Evolutionary conservation across 2,888 invertebrate species (phyloP).

Genomic region (Agonopterix subpropinquella): DNA sequence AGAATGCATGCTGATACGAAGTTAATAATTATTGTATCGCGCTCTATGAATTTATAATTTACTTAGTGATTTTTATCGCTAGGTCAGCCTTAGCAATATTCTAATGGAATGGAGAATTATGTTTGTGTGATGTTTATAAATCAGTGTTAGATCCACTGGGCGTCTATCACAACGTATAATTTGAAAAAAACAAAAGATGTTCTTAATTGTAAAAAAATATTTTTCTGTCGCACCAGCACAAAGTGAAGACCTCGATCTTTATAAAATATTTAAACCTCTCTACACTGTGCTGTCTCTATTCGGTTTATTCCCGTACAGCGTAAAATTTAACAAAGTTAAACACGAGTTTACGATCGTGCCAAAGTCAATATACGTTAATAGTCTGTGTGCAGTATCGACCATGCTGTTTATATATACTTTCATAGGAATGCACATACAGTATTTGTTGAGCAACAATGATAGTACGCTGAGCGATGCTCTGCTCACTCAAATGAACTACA

Average conservation of each 20-base stretch:
- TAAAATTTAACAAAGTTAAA: conserved; percentile 18
- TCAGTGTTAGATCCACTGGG: too few species aligned
- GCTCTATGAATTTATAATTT: too few species aligned
- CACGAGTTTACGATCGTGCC: conserved; percentile 18
- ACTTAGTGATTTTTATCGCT: too few species aligned
- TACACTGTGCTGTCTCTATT: conserved; percentile 19
- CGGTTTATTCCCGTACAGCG: conserved; percentile 25
- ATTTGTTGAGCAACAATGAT: conserved; percentile 27
- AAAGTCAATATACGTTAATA: conserved; percentile 47
- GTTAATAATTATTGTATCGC: neutral
- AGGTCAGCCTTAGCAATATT: too few species aligned
- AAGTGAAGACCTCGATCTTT: conserved; percentile 10
- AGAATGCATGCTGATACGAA: neutral
- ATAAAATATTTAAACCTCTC: conserved; percentile 21
- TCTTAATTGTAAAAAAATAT: conserved; percentile 9
- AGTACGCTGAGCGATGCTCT: conserved; percentile 30
- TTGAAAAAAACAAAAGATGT: too few species aligned
- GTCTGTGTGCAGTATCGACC: conserved; percentile 31
- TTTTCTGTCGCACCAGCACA: conserved; percentile 2
- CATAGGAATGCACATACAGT: conserved; percentile 32
- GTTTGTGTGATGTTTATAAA: too few species aligned
- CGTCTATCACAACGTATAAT: too few species aligned
- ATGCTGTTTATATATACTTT: conserved; percentile 31
- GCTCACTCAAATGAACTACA: conserved; percentile 49
- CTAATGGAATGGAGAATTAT: too few species aligned